Conservation (phyloP, 2,113 vertebrate species). For the Crotalus tigris region DNA sequence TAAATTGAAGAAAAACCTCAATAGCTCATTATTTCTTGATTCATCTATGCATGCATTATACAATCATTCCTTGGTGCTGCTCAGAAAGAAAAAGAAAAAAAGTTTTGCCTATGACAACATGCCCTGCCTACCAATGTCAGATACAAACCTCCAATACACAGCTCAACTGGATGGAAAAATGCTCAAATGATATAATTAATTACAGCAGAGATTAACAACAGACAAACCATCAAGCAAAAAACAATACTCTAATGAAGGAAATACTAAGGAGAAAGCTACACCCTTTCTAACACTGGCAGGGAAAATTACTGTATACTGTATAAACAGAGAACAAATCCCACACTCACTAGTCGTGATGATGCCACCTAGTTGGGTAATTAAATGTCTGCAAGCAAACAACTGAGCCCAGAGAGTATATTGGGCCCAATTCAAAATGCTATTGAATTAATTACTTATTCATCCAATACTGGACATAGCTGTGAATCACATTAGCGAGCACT, state of each 20-base stretch:
- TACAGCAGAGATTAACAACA: not conserved
- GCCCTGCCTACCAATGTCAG: not conserved
- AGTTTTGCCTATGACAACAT: not conserved
- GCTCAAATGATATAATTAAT: not conserved
- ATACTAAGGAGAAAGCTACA: not conserved
- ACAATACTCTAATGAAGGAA: not conserved
- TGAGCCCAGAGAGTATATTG: not conserved
- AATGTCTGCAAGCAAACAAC: not conserved
- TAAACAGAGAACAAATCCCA: not conserved
- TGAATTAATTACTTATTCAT: too few relatives aligned
- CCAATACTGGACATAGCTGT: too few relatives aligned
- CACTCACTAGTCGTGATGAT: not conserved
- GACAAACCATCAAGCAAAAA: not conserved
- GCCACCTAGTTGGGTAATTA: not conserved
- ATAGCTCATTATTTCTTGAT: not conserved
- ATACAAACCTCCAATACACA: not conserved
- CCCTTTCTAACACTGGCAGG: not conserved
- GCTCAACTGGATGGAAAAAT: not conserved
- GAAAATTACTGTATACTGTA: not conserved
- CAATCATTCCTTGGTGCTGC: not conserved
- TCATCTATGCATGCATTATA: not conserved
- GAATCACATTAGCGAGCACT: too few relatives aligned
- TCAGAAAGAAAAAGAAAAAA: not conserved
- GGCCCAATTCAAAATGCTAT: too few relatives aligned
- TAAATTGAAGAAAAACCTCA: not conserved